Evolutionary conservation across 2,888 invertebrate species (phyloP).

Genomic region (Euplexia lucipara): DNA sequence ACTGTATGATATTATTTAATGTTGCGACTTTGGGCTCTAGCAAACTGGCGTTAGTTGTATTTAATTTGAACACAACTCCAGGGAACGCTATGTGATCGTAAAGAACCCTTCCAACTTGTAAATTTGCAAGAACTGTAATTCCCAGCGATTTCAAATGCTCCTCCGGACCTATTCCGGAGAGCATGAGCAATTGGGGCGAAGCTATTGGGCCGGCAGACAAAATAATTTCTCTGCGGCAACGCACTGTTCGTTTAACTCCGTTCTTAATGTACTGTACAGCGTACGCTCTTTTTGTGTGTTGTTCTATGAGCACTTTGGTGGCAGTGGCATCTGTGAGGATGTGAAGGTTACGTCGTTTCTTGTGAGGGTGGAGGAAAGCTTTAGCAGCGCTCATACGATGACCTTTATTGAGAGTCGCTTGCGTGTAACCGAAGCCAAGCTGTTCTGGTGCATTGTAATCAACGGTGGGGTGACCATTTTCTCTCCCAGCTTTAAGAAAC

Average conservation of each 20-base stretch:
- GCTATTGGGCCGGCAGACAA: conserved; percentile 96
- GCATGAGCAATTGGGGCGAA: conserved; percentile 97
- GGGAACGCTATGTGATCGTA: conserved; percentile 92
- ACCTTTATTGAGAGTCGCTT: conserved; percentile 91
- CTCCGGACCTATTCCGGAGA: conserved; percentile 94
- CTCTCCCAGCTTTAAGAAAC: conserved; percentile 91
- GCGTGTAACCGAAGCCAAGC: conserved; percentile 91
- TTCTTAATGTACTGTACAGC: conserved; percentile 93
- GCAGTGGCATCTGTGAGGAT: conserved; percentile 84
- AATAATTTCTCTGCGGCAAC: conserved; percentile 95
- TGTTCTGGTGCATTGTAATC: conserved; percentile 92
- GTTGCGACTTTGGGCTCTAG: conserved; percentile 84
- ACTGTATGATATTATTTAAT: conserved; percentile 82
- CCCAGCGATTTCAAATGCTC: conserved; percentile 90
- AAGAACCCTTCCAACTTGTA: conserved; percentile 93
- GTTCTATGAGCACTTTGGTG: conserved; percentile 87
- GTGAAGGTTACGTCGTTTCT: conserved; percentile 92
- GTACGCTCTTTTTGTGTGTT: conserved; percentile 91
- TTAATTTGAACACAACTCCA: conserved; percentile 87
- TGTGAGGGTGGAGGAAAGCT: conserved; percentile 92
- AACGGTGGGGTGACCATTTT: conserved; percentile 89
- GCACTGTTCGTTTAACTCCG: conserved; percentile 86
- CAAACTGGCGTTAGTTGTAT: conserved; percentile 84
- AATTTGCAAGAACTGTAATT: conserved; percentile 91
- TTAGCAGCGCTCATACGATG: conserved; percentile 93